These are phyloP conservation scores for Drosophila lowei DNA, from an alignment of 1,140 invertebrate species.

Conservation along the genomic window DNA sequence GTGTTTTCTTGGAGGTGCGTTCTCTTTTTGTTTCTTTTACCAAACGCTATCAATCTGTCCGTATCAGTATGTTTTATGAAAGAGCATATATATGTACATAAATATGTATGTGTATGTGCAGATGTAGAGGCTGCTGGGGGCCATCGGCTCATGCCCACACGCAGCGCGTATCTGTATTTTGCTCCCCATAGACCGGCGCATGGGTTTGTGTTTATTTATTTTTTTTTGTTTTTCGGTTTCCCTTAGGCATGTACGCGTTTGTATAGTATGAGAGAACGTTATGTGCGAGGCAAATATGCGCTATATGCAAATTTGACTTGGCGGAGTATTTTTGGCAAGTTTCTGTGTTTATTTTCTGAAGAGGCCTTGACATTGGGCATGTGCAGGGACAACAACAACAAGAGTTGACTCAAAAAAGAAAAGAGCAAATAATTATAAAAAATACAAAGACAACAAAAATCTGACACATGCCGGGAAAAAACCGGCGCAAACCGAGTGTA, in stretches of 20 bases:
- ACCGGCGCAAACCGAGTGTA: slow-evolving; percentile 31
- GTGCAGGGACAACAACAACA: slow-evolving; percentile 34
- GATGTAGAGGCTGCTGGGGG: slow-evolving; percentile 26
- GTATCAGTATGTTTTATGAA: slow-evolving; percentile 34
- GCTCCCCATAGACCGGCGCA: slow-evolving; percentile 18
- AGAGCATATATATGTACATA: not conserved
- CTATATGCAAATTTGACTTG: slow-evolving; percentile 42
- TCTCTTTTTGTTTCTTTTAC: slow-evolving; percentile 18
- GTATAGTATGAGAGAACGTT: slow-evolving; percentile 7
- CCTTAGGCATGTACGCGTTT: not conserved
- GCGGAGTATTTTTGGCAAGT: slow-evolving; percentile 33
- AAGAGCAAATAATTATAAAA: slow-evolving; percentile 29
- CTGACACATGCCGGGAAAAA: slow-evolving; percentile 46
- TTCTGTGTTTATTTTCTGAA: slow-evolving; percentile 9
- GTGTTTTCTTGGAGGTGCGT: slow-evolving; percentile 29
- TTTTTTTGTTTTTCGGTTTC: not conserved
- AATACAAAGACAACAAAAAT: slow-evolving; percentile 15
- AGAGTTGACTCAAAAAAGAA: slow-evolving; percentile 7
- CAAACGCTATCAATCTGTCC: slow-evolving; percentile 28
- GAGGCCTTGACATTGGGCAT: slow-evolving; percentile 65
- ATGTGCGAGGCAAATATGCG: slow-evolving; percentile 33
- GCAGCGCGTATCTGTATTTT: not conserved
- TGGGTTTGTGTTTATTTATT: slow-evolving; percentile 29
- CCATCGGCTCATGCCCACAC: slow-evolving; percentile 21
- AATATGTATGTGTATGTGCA: slow-evolving; percentile 5